Evolutionary conservation across 2,113 vertebrate species (phyloP), one percentile per base, ranked within the genome.

Genomic region (Chionis minor): DNA sequence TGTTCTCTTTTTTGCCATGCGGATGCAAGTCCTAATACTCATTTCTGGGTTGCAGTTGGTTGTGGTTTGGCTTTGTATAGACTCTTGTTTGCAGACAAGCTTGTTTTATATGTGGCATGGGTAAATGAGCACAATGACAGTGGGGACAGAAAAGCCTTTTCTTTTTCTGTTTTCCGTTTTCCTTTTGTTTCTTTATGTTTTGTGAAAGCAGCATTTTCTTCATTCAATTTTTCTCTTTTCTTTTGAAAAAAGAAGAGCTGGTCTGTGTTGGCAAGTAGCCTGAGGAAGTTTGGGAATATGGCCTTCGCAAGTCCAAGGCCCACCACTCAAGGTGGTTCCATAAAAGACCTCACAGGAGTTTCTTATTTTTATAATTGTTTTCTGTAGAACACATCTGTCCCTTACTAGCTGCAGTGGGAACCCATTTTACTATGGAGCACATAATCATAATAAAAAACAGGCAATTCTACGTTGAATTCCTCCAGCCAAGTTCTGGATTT

Each of bases 31-130:
- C 84, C 58, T 88, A 72, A 81, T 75, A 49, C 10, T 82, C 7
- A 38, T 91, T 93, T 94, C 56, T 91, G 83, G 35, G 58, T 91
- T 94, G 89, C 58, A 89, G 32, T 96, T 94, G 77, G 35, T 85
- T 92, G 81, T 89, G 88, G 62, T 92, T 97, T 94, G 83, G 88
- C 83, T 95, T 95, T 95, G 51, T 79, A 12, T 52, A 89, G 42
- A 55, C 78, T 87, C 69, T 94, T 97, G 86, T 96, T 95, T 95
- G 73, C 70, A 87, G 91, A 90, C 54, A 85, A 35, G 27, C 81
- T 91, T 85, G 49, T 92, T 92, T 86, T 85, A 4, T 72, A 12
- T 69, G 78, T 87, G 74, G 33, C 51, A 26, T 73, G 92, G 58
- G 44, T 87, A 90, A 89, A 94, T 88, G 66, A 69, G 24, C 47